Conservation (phyloP, 1,140 invertebrate genomes). For the Aphis craccivora region DNA sequence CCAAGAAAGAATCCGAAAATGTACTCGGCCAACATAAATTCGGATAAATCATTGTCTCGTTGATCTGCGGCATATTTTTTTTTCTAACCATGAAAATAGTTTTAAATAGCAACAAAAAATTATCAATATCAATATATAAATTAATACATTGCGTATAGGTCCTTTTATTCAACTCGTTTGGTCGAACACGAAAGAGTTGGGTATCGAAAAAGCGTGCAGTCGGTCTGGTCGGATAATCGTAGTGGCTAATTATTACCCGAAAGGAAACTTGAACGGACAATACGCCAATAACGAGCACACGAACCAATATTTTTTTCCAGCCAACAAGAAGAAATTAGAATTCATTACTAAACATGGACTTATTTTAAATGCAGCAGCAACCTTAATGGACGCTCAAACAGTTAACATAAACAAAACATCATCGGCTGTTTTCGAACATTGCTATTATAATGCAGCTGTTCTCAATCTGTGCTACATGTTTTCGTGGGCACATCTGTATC, state of each 20-base stretch:
- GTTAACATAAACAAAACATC: neutral
- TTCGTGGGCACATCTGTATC: too few relatives aligned
- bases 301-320: neutral
- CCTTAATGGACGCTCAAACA: neutral
- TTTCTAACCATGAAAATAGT: neutral
- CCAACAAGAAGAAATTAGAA: neutral
- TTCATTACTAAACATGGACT: neutral
- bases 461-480: too few relatives aligned
- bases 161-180: constrained; percentile 93
- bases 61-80: neutral
- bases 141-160: constrained; percentile 67
- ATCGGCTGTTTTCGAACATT: neutral
- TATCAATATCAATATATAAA: neutral
- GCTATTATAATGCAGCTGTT: too few relatives aligned
- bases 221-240: constrained; percentile 79
- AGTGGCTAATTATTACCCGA: constrained; percentile 81
- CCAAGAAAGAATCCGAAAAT: constrained; percentile 24
- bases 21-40: constrained; percentile 50
- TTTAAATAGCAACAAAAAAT: neutral
- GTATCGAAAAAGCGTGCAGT: constrained; percentile 81
- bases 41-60: neutral
- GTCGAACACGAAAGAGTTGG: constrained; percentile 79
- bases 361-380: neutral
- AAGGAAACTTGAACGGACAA: constrained; percentile 71
- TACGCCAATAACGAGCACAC: constrained; percentile 44